A percentile compares a stretch with the other conserved stretches of the same genome.
Evolutionary conservation across 2,888 invertebrate species (phyloP).

Genomic region (Chymomyza fuscimana): DNA sequence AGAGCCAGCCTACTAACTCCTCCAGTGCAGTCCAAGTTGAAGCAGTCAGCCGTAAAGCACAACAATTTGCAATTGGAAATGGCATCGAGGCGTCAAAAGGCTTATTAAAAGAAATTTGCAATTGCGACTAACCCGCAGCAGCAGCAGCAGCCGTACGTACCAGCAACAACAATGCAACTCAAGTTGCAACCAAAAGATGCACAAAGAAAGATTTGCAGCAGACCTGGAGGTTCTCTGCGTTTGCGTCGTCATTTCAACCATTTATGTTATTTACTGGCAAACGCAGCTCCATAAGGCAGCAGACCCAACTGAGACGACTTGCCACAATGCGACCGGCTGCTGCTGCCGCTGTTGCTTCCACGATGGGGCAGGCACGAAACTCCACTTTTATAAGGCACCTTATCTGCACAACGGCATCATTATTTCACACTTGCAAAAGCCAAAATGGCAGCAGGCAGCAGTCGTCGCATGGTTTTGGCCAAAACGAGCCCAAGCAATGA

Average conservation of each 20-base stretch:
- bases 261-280: slow-evolving; percentile 60
- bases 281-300: slow-evolving; percentile 33
- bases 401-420: slow-evolving; percentile 78
- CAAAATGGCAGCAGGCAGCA: slow-evolving; percentile 33
- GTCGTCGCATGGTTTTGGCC: slow-evolving; percentile 23
- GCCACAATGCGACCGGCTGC: slow-evolving; percentile 10
- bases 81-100: slow-evolving; percentile 75
- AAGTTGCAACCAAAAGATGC: slow-evolving; percentile 24
- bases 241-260: slow-evolving; percentile 44
- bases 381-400: slow-evolving; percentile 64
- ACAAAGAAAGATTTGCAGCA: slow-evolving; percentile 30
- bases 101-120: slow-evolving; percentile 77
- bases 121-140: slow-evolving; percentile 32
- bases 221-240: slow-evolving; percentile 8
- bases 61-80: slow-evolving; percentile 65
- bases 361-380: slow-evolving; percentile 64
- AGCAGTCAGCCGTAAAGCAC: slow-evolving; percentile 23
- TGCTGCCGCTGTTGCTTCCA: slow-evolving; percentile 7
- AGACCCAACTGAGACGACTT: slow-evolving; percentile 16
- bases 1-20: background rate
- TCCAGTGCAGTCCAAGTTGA: slow-evolving; percentile 4
- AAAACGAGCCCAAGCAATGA: background rate
- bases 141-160: background rate
- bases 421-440: slow-evolving; percentile 76
- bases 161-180: slow-evolving; percentile 1